Percentiles rank a stretch among this genome's conserved stretches.
phyloP scores from a whole-genome alignment of 2,888 invertebrate species.

The Lissonota sp. region DNA sequence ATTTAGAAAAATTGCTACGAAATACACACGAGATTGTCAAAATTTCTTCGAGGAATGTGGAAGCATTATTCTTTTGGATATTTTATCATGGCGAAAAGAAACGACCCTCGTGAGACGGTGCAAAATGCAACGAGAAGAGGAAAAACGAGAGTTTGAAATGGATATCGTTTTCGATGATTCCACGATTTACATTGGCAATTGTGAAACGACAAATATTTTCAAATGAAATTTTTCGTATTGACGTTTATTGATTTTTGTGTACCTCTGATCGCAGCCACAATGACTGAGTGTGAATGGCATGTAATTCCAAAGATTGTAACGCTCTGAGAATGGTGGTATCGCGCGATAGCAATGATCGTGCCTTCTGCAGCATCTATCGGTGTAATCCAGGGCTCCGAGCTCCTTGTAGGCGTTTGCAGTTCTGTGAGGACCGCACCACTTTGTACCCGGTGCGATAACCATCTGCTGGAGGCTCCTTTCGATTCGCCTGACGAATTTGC shows the following conservation, averaged over 20 bases:
- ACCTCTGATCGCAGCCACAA: constrained; percentile 92
- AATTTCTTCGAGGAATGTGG: no score
- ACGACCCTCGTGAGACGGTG: constrained; percentile 3
- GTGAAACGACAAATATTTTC: no score
- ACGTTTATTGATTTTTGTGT: constrained; percentile 68
- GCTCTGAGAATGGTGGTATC: constrained; percentile 87
- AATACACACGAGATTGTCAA: no score
- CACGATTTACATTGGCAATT: no score
- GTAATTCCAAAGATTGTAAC: constrained; percentile 88
- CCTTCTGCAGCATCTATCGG: constrained; percentile 90
- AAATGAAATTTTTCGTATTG: background rate
- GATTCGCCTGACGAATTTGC: constrained; percentile 57
- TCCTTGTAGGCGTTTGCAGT: constrained; percentile 86
- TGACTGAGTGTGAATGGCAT: constrained; percentile 90
- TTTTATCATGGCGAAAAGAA: background rate
- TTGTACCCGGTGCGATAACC: constrained; percentile 88
- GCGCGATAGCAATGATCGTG: constrained; percentile 90
- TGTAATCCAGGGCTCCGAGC: constrained; percentile 86
- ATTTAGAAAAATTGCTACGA: no score
- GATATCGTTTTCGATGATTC: no score
- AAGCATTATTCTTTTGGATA: no score
- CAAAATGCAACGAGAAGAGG: background rate
- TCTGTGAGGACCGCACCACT: constrained; percentile 90
- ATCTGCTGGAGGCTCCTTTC: constrained; percentile 82
- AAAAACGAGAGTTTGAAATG: no score